Evolutionary conservation across 2,888 invertebrate species (phyloP), one percentile per base, ranked within the genome.

Genomic region (Metallyticus violacea): DNA sequence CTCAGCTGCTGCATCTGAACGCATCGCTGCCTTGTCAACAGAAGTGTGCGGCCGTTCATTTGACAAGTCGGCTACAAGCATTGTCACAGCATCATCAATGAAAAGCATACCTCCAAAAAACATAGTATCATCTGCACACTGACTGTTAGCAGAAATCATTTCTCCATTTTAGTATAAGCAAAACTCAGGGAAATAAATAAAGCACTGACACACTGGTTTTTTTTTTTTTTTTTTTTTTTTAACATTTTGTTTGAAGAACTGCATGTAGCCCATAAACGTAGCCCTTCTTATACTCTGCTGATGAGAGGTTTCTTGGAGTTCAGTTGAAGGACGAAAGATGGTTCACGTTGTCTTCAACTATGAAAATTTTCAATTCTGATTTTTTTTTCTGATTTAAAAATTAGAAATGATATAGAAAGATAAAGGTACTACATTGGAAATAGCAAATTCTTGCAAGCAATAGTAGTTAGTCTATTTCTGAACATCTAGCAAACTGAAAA

Each of bases 1-100:
- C 92, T 98, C 98, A 9, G 98, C 98, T 29, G 97, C 97, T 76
- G 98, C 98, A 92, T 98, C 98, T 26, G 97, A 96, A 88, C 97
- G 94, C 92, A 97, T 96, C 27, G 95, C 93, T 86, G 95, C 93
- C 91, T 96, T 95, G 91, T 96, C 97, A 88, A 95, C 93, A 25
- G 93, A 92, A 77, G 91, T 86, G 83, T 88, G 88, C 3, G 88
- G 85, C 76, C 88, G 76, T n/a, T 88, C 88, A 77, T 79, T 86
- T 77, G 86, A 22, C 81, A 86, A 15, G 29, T 88, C 88, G 29
- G 85, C 85, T 86, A 78, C 26, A 81, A 30, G 26, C 9, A 87
- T 30, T 76, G 28, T 40, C 28, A 83, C 40, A 86, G 15, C 15
- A 62, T 15, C 40, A 62, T 62, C 40, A 62, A 62, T 62, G 40